Evolutionary conservation across 2,797 vertebrate genomes (phyloP), one percentile per base, ranked within the genome.

Genomic region (Diplodus sargus): DNA sequence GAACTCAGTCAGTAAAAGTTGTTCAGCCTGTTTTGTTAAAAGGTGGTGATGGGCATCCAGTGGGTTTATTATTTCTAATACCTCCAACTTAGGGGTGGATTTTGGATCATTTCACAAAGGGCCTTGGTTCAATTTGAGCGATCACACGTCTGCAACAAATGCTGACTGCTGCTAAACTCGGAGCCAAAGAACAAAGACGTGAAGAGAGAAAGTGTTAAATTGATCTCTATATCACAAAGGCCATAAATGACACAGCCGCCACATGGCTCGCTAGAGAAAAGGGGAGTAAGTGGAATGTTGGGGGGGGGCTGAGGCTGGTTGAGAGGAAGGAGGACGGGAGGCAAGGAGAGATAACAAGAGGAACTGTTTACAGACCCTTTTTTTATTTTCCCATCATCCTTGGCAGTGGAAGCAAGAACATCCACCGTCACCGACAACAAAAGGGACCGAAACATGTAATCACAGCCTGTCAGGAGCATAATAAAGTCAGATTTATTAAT

Each of bases 301-400:
- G 78, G 64, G 70, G 57, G 49, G 20, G 17, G 20, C 2, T 54
- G 52, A 39, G 15, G 66, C 16, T 20, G 58, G 51, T 20, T 43
- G 56, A 57, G 20, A 22, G 25, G 30, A 52, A 16, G 23, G 53
- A 47, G 7, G 49, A 51, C 15, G 67, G 57, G 39, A 48, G 53
- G 65, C 52, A 20, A 48, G 43, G 53, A 28, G 43, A 39, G 68
- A 78, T 76, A 82, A 88, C 65, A 64, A 64, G 69, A 76, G 77
- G 68, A 78, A 73, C 52, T 82, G 57, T 84, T 87, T 79, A 82
- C 80, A 66, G 76, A 74, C 74, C 76, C 39, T 11, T 39, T 73
- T 85, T 90, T 90, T 84, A 85, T 87, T 86, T 89, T 86, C 79
- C 70, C 76, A 67, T 90, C 85, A 88, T 85, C 82, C 69, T 87